A percentile compares a stretch with the other conserved stretches of the same genome.
phyloP scores from a whole-genome alignment of 2,797 vertebrate genomes.

The Cetoscarus ocellatus region DNA sequence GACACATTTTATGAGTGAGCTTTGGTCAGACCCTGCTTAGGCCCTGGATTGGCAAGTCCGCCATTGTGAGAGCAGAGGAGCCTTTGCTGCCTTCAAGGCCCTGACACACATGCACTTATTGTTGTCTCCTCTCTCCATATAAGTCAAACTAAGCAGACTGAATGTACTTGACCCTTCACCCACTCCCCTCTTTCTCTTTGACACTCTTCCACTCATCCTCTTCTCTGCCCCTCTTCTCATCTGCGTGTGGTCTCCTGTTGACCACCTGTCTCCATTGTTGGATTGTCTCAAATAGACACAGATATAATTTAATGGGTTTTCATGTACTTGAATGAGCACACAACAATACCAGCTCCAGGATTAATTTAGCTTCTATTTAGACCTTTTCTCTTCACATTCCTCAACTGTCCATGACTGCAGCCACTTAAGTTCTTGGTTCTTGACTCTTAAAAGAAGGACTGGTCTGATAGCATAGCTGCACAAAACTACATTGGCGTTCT shows the following conservation, averaged over 20 bases:
- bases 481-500: no score
- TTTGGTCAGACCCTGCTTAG: conserved; percentile 6
- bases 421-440: conserved; percentile 48
- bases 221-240: conserved; percentile 41
- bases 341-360: conserved; percentile 11
- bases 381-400: conserved; percentile 17
- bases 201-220: conserved; percentile 58
- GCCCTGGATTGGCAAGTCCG: conserved; percentile 35
- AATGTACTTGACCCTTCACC: conserved; percentile 79
- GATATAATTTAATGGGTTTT: conserved; percentile 44
- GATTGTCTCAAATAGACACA: conserved; percentile 28
- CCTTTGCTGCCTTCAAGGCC: conserved; percentile 48
- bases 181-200: conserved; percentile 58
- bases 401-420: conserved; percentile 16
- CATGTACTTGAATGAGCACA: conserved; percentile 28
- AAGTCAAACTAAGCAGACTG: conserved; percentile 80
- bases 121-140: conserved; percentile 69
- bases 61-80: conserved; percentile 53
- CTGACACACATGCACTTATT: conserved; percentile 71
- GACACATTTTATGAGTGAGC: conserved; percentile 12
- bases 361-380: conserved; percentile 40
- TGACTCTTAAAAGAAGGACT: conserved; percentile 6
- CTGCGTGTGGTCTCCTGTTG: conserved; percentile 67
- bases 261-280: conserved; percentile 54
- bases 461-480: no score